Conservation (phyloP, 2,113 vertebrate species). For the Azemiops feae region DNA sequence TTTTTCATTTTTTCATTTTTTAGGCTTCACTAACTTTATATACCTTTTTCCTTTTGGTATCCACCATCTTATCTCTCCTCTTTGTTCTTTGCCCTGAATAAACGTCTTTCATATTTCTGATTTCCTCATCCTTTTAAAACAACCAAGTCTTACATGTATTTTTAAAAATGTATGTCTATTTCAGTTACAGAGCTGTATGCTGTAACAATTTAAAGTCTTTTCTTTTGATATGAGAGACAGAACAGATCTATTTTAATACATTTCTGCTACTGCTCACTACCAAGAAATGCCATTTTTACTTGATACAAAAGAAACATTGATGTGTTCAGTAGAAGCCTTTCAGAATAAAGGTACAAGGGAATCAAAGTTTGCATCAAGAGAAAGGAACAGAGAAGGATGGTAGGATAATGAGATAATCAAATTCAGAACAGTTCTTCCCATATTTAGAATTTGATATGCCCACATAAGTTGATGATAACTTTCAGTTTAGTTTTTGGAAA, state of each 20-base stretch:
- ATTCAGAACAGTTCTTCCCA: background rate
- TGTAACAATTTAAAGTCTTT: background rate
- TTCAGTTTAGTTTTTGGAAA: background rate
- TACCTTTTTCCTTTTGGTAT: background rate
- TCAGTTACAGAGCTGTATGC: background rate
- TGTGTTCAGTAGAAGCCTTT: background rate
- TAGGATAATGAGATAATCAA: background rate
- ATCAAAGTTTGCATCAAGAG: background rate
- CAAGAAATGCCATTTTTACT: background rate
- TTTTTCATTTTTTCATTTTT: background rate
- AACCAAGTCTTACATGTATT: background rate
- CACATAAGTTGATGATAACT: background rate
- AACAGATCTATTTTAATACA: background rate
- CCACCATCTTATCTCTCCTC: background rate
- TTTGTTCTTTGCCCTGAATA: background rate
- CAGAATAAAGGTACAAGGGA: background rate
- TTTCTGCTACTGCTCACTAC: background rate
- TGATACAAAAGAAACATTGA: background rate
- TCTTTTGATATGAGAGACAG: background rate
- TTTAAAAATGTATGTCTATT: background rate
- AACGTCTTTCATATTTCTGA: background rate
- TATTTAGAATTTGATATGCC: background rate
- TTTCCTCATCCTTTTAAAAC: background rate
- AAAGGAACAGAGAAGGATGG: background rate
- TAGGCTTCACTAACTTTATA: background rate